Evolutionary conservation across 2,888 invertebrate species (phyloP), one percentile per base, ranked within the genome.

Genomic region (Drosophila flavopinicola): DNA sequence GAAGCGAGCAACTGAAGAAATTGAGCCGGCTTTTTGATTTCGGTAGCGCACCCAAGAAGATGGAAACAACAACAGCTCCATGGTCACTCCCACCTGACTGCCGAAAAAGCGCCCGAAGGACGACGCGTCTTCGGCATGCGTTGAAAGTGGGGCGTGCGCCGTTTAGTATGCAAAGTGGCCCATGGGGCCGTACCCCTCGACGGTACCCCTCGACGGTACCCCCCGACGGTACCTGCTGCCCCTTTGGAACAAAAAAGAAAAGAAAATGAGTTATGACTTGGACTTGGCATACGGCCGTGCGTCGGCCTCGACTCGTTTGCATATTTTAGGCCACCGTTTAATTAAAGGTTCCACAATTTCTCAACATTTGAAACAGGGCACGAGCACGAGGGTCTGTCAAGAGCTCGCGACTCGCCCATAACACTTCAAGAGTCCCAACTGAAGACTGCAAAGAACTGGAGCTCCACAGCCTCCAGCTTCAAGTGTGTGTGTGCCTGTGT

Each of bases 271-370:
- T 89, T 90, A 90, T 90, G 89, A 89, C 78, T 76, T 78, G 80
- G 86, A 85, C 84, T 73, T 71, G 76, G 82, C 68, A 33, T 53
- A 58, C 63, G 76, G 67, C 52, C 69, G 78, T 48, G 47, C 59
- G 68, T 60, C 64, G 39, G 33, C 38, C 74, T 42, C 64, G 66
- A 47, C 89, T 88, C 77, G 83, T 90, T 90, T 90, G 90, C 91
- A 90, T 90, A 90, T 90, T 90, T 90, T 88, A 89, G 89, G 90
- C 90, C 90, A 90, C 90, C 80, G 90, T 90, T 90, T 90, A 90
- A 90, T 90, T 90, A 90, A 89, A 88, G 89, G 90, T 84, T 84
- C 80, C 88, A 86, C 84, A 83, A 67, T 67, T 65, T 59, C 49
- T 57, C 67, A 79, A 68, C 74, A 78, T 82, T 86, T 87, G 84